phyloP scores from a whole-genome alignment of 2,113 vertebrate genomes.

The Morone chrysops region DNA sequence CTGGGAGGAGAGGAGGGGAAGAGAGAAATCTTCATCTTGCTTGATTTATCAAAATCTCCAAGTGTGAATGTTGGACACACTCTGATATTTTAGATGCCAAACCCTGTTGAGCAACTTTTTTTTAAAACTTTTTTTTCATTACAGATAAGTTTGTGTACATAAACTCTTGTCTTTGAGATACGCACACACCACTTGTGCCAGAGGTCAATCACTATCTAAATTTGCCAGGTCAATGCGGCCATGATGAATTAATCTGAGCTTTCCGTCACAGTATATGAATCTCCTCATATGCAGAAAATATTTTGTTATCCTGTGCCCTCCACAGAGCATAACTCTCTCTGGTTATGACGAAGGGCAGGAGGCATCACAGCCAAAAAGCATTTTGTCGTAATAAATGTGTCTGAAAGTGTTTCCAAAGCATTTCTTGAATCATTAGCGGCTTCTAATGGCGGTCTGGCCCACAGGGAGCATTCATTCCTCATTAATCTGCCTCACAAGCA shows the following conservation, averaged over 20 bases:
- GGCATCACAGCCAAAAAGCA: conserved; percentile 33
- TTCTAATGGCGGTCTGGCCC: conserved; percentile 46
- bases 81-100: conserved; percentile 29
- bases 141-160: conserved; percentile 17
- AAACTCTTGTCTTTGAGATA: conserved; percentile 27
- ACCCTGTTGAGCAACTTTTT: conserved; percentile 19
- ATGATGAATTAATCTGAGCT: conserved; percentile 27
- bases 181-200: not conserved
- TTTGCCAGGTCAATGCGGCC: conserved; percentile 20
- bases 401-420: conserved; percentile 58
- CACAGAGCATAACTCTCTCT: conserved; percentile 32
- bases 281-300: conserved; percentile 39
- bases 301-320: conserved; percentile 40
- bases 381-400: conserved; percentile 63
- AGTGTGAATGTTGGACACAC: conserved; percentile 43
- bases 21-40: conserved; percentile 40
- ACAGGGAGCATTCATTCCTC: conserved; percentile 18
- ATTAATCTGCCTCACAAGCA: conserved; percentile 43
- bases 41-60: conserved; percentile 50
- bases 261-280: conserved; percentile 1
- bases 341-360: conserved; percentile 12
- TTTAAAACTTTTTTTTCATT: not conserved
- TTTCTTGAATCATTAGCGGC: conserved; percentile 58
- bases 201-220: conserved; percentile 16
- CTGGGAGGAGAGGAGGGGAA: conserved; percentile 30